Conservation (phyloP, 2,888 invertebrate genomes). For the Aphrophora alni region DNA sequence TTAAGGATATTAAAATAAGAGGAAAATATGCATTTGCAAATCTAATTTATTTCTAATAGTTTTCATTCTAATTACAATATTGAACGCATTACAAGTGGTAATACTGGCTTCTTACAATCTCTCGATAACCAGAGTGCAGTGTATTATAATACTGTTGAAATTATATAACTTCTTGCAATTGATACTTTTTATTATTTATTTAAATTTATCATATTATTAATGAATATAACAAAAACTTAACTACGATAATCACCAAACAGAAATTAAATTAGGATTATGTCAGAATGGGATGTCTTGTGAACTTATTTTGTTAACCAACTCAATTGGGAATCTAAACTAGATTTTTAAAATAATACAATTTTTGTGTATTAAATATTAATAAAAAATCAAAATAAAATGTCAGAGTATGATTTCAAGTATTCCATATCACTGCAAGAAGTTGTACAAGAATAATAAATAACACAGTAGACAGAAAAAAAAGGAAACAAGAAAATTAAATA, state of each 20-base stretch:
- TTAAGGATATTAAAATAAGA: neutral
- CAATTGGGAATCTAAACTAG: too few relatives aligned
- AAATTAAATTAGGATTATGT: too few relatives aligned
- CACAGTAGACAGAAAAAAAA: neutral
- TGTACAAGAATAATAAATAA: neutral
- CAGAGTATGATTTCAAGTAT: too few relatives aligned
- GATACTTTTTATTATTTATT: too few relatives aligned
- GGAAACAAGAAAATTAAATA: neutral
- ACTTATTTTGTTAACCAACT: too few relatives aligned
- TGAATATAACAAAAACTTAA: too few relatives aligned
- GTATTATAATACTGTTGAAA: conserved; percentile 1
- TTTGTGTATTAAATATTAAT: too few relatives aligned
- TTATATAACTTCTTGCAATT: neutral
- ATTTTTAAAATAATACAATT: too few relatives aligned
- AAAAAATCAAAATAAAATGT: too few relatives aligned
- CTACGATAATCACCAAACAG: too few relatives aligned
- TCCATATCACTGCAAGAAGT: neutral
- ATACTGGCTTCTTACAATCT: conserved; percentile 2
- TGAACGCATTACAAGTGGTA: conserved; percentile 9
- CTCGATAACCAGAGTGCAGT: neutral
- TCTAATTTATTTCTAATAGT: conserved; percentile 6
- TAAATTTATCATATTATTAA: too few relatives aligned
- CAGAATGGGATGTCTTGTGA: too few relatives aligned
- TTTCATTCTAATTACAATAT: neutral
- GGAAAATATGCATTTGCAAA: neutral